Percentiles rank a stretch among this genome's conserved stretches.
phyloP scores from a whole-genome alignment of 2,113 vertebrate species.

The Oostethus manadensis region DNA sequence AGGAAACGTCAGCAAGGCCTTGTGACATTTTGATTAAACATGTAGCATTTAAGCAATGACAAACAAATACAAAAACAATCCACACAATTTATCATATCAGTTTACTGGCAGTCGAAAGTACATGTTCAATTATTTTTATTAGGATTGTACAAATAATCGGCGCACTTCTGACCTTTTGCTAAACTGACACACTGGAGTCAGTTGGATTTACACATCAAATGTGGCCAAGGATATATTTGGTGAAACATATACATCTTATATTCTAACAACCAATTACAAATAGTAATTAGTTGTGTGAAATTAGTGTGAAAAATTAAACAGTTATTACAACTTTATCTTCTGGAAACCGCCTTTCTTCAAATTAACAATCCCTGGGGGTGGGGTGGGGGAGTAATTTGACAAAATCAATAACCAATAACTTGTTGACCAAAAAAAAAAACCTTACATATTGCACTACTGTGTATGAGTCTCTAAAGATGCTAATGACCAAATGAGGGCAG shows the following conservation, averaged over 20 bases:
- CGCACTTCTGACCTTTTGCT: too few species aligned
- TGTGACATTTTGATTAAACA: too few species aligned
- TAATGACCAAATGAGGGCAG: conserved; percentile 23
- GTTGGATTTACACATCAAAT: conserved; percentile 1
- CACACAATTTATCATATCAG: too few species aligned
- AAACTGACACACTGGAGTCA: too few species aligned
- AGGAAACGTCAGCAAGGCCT: too few species aligned
- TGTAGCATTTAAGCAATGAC: too few species aligned
- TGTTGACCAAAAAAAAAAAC: too few species aligned
- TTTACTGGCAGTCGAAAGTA: too few species aligned
- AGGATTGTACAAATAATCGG: too few species aligned
- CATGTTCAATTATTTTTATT: too few species aligned
- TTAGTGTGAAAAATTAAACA: conserved; percentile 16
- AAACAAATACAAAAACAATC: too few species aligned
- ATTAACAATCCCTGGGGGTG: conserved; percentile 16
- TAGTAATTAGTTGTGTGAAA: too few species aligned
- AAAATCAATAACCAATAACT: not conserved
- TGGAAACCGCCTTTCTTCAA: conserved; percentile 19
- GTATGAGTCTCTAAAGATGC: not conserved
- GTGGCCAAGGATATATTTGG: conserved; percentile 8
- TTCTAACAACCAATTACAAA: conserved; percentile 10
- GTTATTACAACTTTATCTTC: conserved; percentile 16
- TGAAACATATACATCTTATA: conserved; percentile 12
- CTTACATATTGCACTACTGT: not conserved
- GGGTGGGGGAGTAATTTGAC: not conserved